Base-by-base conservation (phyloP, 2,797 vertebrate genomes). In the Silurus aristotelis region DNA sequence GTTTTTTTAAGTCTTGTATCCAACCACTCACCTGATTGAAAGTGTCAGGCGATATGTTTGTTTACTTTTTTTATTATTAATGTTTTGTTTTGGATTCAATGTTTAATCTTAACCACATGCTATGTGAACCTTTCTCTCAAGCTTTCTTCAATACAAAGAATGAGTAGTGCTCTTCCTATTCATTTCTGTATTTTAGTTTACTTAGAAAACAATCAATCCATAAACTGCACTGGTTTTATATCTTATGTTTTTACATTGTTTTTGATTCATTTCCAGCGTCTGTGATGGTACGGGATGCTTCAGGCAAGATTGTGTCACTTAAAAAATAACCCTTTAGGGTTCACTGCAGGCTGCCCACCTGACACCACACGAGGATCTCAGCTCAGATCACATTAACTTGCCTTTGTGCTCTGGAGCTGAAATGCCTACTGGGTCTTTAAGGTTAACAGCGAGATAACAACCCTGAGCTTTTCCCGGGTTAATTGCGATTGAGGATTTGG, bases 371-470 rank as follows among this genome's bases (percentile, higher is more conserved):
- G 83, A 86, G 70, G 67, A 87, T 84, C 86, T 83, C 70, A 67
- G 82, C 77, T 68, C 67, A 58, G 80, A 71, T 87, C 79, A 70
- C 79, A 84, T 89, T 83, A 86, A 89, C 77, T 31, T 55, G 82
- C 83, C 84, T 88, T 88, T 89, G 87, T 87, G 78, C 80, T 90
- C 77, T 70, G 63, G 63, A 77, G 64, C 79, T 67, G 78, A 86
- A 88, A 88, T 81, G 86, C 85, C 84, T 86, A 27, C 60, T 67
- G 84, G 73, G 77, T 80, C 76, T 84, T 83, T 87, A 83, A 87
- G 87, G 83, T 81, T 87, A 86, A 89, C 87, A 84, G 88, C 88
- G 68, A 89, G 88, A 84, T 89, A 88, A 87, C 88, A 87, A 71
- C 83, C 82, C 85, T 55, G 71, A 75, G 86, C 87, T 83, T 67